Evolutionary conservation across 2,888 invertebrate genomes (phyloP).

Genomic region (Nasonia oneida): DNA sequence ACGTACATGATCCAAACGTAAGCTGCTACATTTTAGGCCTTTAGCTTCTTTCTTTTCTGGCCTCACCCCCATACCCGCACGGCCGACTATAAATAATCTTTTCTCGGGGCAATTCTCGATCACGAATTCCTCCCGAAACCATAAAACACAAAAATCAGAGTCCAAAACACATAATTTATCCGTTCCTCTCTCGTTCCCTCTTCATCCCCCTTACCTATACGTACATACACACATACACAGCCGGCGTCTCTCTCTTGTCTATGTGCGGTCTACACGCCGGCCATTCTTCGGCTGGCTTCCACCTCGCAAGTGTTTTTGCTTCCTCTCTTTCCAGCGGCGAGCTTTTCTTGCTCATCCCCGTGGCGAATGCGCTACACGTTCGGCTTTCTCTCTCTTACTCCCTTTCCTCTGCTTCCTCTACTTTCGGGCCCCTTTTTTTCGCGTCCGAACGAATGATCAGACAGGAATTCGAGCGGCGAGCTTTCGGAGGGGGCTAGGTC

Average conservation of each 20-base stretch:
- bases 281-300: conserved; percentile 32
- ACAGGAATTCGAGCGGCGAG: conserved; percentile 67
- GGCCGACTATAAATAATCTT: background rate
- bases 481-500: conserved; percentile 30
- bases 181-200: background rate
- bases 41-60: background rate
- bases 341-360: conserved; percentile 33
- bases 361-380: conserved; percentile 18
- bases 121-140: conserved; percentile 24
- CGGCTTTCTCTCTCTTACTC: conserved; percentile 4
- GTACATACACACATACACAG: background rate
- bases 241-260: background rate
- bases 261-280: conserved; percentile 17
- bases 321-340: background rate
- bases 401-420: conserved; percentile 48
- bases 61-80: background rate
- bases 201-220: background rate
- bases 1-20: background rate
- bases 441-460: conserved; percentile 66
- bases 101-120: conserved; percentile 4
- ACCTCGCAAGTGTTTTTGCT: conserved; percentile 11
- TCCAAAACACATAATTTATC: conserved; percentile 28
- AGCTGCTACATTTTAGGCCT: background rate
- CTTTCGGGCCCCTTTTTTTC: conserved; percentile 63
- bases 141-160: conserved; percentile 16